phyloP scores from a whole-genome alignment of 2,888 invertebrate species.

The Halictus quadricinctus region DNA sequence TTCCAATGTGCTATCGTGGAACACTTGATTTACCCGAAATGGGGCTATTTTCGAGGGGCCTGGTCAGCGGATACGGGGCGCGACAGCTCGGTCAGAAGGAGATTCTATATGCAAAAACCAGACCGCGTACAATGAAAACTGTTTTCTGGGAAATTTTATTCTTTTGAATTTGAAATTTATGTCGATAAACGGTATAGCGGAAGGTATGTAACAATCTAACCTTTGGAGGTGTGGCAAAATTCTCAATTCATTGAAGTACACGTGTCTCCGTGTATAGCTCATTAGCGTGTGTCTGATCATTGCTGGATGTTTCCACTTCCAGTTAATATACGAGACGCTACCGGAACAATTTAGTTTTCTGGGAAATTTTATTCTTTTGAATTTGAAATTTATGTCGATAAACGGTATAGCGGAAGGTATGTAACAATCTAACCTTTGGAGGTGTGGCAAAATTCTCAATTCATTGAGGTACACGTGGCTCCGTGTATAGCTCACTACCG shows the following conservation, averaged over 20 bases:
- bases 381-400: neutral
- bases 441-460: neutral
- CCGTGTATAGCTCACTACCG: neutral
- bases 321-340: neutral
- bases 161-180: neutral
- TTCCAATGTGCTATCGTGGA: slow-evolving; percentile 12
- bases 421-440: neutral
- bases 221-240: neutral
- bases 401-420: neutral
- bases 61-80: neutral
- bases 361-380: neutral
- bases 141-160: neutral
- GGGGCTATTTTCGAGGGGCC: slow-evolving; percentile 28
- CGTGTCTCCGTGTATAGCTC: neutral
- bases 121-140: neutral
- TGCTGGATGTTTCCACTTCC: neutral
- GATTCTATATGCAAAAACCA: slow-evolving; percentile 2
- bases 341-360: neutral
- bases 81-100: neutral
- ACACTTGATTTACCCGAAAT: slow-evolving; percentile 44
- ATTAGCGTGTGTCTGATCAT: neutral
- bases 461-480: neutral
- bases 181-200: neutral
- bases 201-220: neutral
- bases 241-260: neutral